Percentiles rank a stretch among this genome's conserved stretches.
Evolutionary conservation across 1,140 invertebrate species (phyloP).

Genomic region (Gonioctena quinquepunctata): DNA sequence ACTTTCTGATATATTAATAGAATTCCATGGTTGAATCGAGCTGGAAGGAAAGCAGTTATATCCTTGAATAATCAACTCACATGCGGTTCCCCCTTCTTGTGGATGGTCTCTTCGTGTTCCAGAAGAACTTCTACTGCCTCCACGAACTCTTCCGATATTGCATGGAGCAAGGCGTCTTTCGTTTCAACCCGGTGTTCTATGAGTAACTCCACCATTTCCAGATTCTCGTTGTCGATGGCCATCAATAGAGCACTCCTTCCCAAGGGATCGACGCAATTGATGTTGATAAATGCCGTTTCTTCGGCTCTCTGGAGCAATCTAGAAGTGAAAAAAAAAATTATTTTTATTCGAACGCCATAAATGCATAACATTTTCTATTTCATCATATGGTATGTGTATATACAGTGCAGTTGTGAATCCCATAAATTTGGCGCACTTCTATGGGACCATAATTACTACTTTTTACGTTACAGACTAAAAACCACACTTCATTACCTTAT

Average conservation of each 20-base stretch:
- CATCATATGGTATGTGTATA: no score
- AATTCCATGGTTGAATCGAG: no score
- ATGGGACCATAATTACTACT: no score
- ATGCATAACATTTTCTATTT: no score
- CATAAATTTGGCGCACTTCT: no score
- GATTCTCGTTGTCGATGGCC: conserved; percentile 99
- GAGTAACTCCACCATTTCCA: conserved; percentile 97
- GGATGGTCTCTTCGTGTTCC: conserved; percentile 85
- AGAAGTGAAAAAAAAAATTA: conserved; percentile 39
- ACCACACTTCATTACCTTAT: no score
- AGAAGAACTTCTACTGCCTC: conserved; percentile 95
- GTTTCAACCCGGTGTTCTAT: conserved; percentile 87
- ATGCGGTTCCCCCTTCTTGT: conserved; percentile 78
- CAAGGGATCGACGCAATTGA: conserved; percentile 96
- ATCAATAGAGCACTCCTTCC: conserved; percentile 89
- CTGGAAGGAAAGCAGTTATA: no score
- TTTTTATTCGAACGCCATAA: not conserved
- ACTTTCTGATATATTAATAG: no score
- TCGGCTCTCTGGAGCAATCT: conserved; percentile 79
- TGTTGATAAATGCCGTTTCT: conserved; percentile 84
- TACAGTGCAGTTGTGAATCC: no score
- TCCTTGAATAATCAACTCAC: no score
- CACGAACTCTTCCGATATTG: conserved; percentile 97
- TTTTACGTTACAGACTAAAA: no score
- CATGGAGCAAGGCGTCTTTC: conserved; percentile 92